These are phyloP conservation scores for Galagoides demidoff DNA, from an alignment of 2,797 vertebrate genomes.

Conservation along the genomic window DNA sequence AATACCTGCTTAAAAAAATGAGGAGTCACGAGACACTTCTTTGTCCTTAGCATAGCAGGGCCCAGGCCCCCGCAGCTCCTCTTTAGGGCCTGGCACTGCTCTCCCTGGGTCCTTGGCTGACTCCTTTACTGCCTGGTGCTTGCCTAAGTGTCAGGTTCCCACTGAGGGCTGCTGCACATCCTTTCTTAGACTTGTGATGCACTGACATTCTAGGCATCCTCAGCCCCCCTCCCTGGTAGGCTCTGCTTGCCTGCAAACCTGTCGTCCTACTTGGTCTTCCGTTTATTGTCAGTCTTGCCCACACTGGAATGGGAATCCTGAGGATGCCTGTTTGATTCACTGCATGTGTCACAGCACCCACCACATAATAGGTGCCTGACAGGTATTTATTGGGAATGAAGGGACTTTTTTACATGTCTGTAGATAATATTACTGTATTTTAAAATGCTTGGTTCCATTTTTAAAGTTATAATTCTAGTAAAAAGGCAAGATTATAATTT, in stretches of 20 bases:
- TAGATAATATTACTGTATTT: not conserved
- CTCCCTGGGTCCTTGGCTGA: not conserved
- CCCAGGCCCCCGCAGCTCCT: not conserved
- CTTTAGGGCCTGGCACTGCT: not conserved
- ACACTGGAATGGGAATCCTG: rapidly evolving
- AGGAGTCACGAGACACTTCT: rapidly evolving
- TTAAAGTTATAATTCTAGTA: not conserved
- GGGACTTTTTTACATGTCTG: not conserved
- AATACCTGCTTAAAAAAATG: not conserved
- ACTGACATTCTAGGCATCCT: rapidly evolving
- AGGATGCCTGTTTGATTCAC: rapidly evolving
- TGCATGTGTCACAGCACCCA: not conserved
- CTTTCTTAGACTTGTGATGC: not conserved
- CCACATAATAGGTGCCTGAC: rapidly evolving
- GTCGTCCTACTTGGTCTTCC: not conserved
- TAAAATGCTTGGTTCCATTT: not conserved
- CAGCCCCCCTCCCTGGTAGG: rapidly evolving
- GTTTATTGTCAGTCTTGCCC: rapidly evolving
- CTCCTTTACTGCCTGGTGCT: not conserved
- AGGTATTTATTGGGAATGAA: rapidly evolving
- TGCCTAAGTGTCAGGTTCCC: not conserved
- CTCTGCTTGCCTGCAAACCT: not conserved
- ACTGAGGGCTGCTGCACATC: not conserved
- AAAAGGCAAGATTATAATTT: not conserved
- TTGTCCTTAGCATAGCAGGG: rapidly evolving